Base-by-base conservation (phyloP, 2,113 vertebrate species). In the Scomber scombrus region DNA sequence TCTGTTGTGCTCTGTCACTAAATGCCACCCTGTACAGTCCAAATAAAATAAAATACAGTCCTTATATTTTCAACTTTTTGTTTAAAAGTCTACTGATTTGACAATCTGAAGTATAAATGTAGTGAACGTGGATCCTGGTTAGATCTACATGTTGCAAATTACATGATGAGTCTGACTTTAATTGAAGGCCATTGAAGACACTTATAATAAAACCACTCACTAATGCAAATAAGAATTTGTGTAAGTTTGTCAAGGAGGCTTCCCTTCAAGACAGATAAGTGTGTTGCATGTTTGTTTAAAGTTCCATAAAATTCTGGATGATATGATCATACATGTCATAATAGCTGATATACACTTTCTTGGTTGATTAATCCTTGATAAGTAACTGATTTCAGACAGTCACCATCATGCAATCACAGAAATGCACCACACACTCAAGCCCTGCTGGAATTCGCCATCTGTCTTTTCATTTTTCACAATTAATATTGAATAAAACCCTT, bases 231-330 rank as follows among this genome's bases (percentile, higher is more conserved):
- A 7, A 34, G n/a, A n/a, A n/a, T n/a, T 7, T 34, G 23, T 40
- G 34, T 40, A 40, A 40, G 7, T 40, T 71, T 55, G 4, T 49
- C 2, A 15, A 18, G n/a, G 21, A 40, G 34, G 34, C 34, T 40
- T 40, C 34, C 8, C 34, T 40, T 9, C 34, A 40, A 40, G 34
- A 34, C 31, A 34, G 52, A 86, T 47, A 71, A 86, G 78, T 74
- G 63, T 56, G 73, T 74, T 77, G 74, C 63, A 55, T 81, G 69
- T 82, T 78, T 84, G 57, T 86, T 84, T 85, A 72, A 70, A 85
- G 43, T 61, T 64, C 62, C 71, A 71, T 72, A n/a, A 88, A 75
- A 86, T 71, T 69, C 29, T 81, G 16, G 49, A 71, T 72, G 13
- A 43, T 57, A 76, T 34, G n/a, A 63, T 52, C 7, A 47, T 31